Conservation (phyloP, 2,113 vertebrate genomes). For the Cyphomyrus discorhynchus region DNA sequence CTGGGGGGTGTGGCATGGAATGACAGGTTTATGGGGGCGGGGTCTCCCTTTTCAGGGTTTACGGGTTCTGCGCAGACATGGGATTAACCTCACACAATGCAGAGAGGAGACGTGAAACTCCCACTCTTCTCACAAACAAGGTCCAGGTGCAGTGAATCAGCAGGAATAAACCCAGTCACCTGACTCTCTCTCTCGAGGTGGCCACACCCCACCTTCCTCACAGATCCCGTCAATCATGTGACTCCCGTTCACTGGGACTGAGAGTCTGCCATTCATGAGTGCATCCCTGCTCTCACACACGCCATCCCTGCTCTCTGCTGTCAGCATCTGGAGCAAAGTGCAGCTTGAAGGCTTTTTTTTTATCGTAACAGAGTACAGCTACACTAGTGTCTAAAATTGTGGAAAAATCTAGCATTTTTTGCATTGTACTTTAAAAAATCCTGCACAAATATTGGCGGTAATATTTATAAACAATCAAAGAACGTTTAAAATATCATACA, state of each 20-base stretch:
- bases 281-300: background rate
- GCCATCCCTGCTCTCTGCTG: background rate
- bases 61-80: background rate
- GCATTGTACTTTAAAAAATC: background rate
- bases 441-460: background rate
- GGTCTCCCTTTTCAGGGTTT: background rate
- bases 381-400: background rate
- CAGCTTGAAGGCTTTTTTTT: background rate
- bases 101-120: background rate
- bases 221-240: background rate
- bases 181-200: background rate
- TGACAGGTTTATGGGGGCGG: background rate
- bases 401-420: background rate
- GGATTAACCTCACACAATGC: background rate
- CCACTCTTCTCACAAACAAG: background rate
- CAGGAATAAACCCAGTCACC: background rate
- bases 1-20: background rate
- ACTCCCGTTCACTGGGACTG: background rate
- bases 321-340: background rate
- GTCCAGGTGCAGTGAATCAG: background rate
- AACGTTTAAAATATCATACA: background rate
- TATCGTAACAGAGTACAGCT: background rate
- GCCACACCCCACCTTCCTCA: background rate
- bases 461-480: background rate
- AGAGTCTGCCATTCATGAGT: background rate